Evolutionary conservation across 2,113 vertebrate species (phyloP), one percentile per base, ranked within the genome.

Genomic region (Natator depressus): DNA sequence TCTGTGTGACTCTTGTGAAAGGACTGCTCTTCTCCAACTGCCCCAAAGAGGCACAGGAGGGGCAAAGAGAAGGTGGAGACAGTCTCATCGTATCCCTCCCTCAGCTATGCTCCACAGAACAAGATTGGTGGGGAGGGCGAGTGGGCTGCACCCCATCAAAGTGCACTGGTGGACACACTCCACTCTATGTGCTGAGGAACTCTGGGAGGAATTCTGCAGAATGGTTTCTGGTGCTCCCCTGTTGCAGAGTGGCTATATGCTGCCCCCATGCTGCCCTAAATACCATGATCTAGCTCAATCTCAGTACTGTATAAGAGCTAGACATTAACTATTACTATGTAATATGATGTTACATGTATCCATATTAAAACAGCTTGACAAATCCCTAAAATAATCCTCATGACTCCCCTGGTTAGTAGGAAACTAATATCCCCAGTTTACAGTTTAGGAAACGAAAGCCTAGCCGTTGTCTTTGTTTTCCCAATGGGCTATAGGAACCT

Each of bases 401-500:
- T 59, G 38, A 42, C 5, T 75, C 19, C 17, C n/a, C 72, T 75
- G 38, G 5, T 42, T 12, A 42, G 22, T 42, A 42, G 38, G n/a
- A 75, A 38, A 13, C 10, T 8, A 27, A 62, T 38, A 24, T 51
- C 59, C 35, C 14, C 12, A 5, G 5, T 50, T 24, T 38, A 22
- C 31, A n/a, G 22, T 14, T n/a, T 85, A 62, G 62, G 22, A 51
- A 69, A 38, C 10, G 35, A n/a, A 49, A 25, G 27, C 47, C 65
- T 16, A 4, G 5, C 22, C 49, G 10, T 9, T 38, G 47, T 47
- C 35, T 35, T 49, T 17, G 35, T 81, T 50, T 2, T 50, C 82
- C 29, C 65, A 57, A n/a, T 5, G 9, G 25, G n/a, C 19, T 3
- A 0, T 0, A 38, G 78, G 25, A 17, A 31, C 78, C 31, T 47